phyloP scores from a whole-genome alignment of 2,113 vertebrate species.

The Machaerirhynchus nigripectus region DNA sequence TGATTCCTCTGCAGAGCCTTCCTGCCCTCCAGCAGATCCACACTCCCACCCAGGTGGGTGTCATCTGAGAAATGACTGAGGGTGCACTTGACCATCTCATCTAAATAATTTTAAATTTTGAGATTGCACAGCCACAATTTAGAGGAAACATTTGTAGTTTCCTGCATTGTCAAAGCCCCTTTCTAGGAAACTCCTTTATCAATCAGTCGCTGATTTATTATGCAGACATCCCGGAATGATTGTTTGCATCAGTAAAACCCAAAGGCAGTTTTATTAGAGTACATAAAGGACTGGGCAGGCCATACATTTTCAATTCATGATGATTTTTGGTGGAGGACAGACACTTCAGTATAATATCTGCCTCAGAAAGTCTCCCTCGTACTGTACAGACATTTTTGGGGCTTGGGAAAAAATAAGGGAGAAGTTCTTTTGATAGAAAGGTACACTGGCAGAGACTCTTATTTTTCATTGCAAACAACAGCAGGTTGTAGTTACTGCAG shows the following conservation, averaged over 20 bases:
- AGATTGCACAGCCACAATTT: neutral
- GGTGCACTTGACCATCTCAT: neutral
- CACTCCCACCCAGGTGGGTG: neutral
- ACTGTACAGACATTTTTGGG: neutral
- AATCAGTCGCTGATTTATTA: neutral
- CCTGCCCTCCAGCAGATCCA: neutral
- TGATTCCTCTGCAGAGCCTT: neutral
- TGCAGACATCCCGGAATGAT: neutral
- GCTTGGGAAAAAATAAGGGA: neutral
- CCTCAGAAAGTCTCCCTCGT: neutral
- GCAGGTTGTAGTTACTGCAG: neutral
- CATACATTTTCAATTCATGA: neutral
- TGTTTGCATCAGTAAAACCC: neutral
- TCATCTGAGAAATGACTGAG: neutral
- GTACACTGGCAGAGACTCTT: neutral
- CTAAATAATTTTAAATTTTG: neutral
- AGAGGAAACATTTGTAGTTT: neutral
- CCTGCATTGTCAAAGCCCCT: neutral
- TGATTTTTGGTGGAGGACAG: neutral
- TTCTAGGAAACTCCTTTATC: neutral
- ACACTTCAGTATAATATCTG: neutral
- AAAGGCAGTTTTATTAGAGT: neutral
- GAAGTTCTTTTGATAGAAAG: neutral
- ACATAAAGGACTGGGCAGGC: neutral
- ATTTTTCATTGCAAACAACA: neutral